Percentiles rank a stretch among this genome's conserved stretches.
These are phyloP conservation scores for Coreius guichenoti DNA, from an alignment of 2,797 vertebrate genomes.

Conservation along the genomic window DNA sequence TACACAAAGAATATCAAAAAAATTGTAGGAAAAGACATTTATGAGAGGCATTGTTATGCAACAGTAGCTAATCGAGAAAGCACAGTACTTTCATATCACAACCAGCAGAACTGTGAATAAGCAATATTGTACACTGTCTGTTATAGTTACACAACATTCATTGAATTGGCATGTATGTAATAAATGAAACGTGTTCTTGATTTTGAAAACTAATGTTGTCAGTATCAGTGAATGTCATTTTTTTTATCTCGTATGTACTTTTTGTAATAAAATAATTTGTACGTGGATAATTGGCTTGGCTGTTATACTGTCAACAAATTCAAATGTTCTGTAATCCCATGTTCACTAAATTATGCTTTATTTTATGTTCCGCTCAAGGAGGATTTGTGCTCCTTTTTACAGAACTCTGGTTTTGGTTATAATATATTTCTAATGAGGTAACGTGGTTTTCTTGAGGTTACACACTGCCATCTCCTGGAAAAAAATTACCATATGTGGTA, in stretches of 20 bases:
- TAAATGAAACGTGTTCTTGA: slow-evolving; percentile 1
- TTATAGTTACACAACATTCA: neutral
- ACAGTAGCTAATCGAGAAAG: neutral
- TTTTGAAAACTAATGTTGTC: neutral
- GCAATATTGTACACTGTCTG: neutral
- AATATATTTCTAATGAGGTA: neutral
- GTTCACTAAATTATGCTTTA: neutral
- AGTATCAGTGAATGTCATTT: neutral
- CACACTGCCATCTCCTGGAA: slow-evolving; percentile 25
- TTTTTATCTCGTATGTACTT: slow-evolving; percentile 17
- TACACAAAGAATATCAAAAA: neutral
- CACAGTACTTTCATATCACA: slow-evolving; percentile 21
- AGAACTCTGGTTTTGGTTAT: neutral
- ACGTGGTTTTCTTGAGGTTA: neutral
- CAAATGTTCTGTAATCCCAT: neutral
- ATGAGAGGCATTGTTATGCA: neutral
- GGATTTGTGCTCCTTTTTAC: neutral
- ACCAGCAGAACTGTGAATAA: neutral
- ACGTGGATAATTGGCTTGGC: neutral
- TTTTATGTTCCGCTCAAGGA: neutral
- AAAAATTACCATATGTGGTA: neutral
- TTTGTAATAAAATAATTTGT: slow-evolving; percentile 39
- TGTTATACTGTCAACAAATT: neutral
- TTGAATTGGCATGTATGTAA: neutral
- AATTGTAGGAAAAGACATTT: neutral